Percentiles rank a stretch among this genome's conserved stretches.
Evolutionary conservation across 2,888 invertebrate species (phyloP).

Genomic region (Mythimna ferrago): DNA sequence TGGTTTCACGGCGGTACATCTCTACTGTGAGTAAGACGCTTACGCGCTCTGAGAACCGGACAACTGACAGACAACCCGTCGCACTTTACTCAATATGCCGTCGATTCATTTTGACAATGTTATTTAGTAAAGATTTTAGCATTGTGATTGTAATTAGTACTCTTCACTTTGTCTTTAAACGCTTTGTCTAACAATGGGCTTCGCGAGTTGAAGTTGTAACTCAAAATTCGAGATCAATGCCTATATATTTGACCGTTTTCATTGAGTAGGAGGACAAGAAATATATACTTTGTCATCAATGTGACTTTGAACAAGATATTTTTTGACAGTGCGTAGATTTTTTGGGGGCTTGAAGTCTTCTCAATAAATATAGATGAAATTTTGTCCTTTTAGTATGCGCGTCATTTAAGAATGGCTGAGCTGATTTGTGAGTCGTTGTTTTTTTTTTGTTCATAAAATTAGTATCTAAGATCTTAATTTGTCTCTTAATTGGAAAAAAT

Average conservation of each 20-base stretch:
- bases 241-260: background rate
- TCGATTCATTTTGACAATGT: slow-evolving; percentile 19
- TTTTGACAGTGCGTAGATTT: background rate
- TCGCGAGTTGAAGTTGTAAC: slow-evolving; percentile 34
- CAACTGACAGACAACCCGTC: slow-evolving; percentile 40
- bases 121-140: slow-evolving; percentile 27
- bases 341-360: no score
- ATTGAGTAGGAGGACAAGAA: slow-evolving; percentile 3
- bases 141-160: slow-evolving; percentile 55
- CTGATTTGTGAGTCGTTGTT: background rate
- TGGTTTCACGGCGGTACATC: slow-evolving; percentile 33
- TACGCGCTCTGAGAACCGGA: slow-evolving; percentile 24
- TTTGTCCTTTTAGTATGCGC: background rate
- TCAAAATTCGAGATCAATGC: slow-evolving; percentile 37
- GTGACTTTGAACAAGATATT: slow-evolving; percentile 5
- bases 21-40: slow-evolving; percentile 44
- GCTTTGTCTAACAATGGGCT: slow-evolving; percentile 22
- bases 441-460: background rate
- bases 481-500: no score
- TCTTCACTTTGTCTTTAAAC: slow-evolving; percentile 35
- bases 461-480: no score
- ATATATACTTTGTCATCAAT: background rate
- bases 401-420: no score
- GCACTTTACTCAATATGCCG: slow-evolving; percentile 24
- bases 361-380: background rate